Conservation (phyloP, 2,888 invertebrate genomes). For the Phrixothrix hirtus region DNA sequence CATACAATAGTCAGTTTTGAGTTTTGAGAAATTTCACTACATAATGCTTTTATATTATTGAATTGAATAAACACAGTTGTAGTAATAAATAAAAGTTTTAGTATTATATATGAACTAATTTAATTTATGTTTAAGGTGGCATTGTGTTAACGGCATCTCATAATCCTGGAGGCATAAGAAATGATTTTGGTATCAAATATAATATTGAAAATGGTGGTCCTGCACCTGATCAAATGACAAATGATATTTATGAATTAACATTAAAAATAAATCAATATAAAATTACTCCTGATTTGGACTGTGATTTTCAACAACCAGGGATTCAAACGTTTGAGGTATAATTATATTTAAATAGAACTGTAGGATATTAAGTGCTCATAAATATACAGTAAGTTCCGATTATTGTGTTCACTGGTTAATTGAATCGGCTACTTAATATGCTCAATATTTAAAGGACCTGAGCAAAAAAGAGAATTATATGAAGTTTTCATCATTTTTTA, state of each 20-base stretch:
- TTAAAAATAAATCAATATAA: conserved; percentile 78
- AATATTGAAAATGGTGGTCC: conserved; percentile 98
- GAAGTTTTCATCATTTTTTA: too few species aligned
- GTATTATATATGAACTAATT: neutral
- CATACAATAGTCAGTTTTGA: too few species aligned
- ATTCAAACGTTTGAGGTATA: conserved; percentile 67
- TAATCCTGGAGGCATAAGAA: conserved; percentile 96
- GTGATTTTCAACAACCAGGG: conserved; percentile 76
- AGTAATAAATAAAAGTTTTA: neutral
- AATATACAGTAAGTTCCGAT: too few species aligned
- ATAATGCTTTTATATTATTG: too few species aligned
- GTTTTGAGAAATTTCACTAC: too few species aligned
- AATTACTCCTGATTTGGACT: conserved; percentile 75
- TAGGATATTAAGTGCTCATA: neutral
- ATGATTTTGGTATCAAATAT: conserved; percentile 99
- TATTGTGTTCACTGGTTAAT: too few species aligned
- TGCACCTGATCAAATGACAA: conserved; percentile 88
- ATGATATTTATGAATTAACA: conserved; percentile 83
- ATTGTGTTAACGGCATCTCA: conserved; percentile 98
- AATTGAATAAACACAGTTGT: neutral
- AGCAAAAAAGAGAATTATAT: too few species aligned
- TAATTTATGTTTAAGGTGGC: conserved; percentile 66
- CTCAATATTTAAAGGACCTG: too few species aligned
- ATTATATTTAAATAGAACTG: neutral
- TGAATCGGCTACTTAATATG: too few species aligned